Percentiles rank a stretch among this genome's conserved stretches.
Conservation (phyloP, 2,797 vertebrate genomes). For the Halcyon chelicuti region DNA sequence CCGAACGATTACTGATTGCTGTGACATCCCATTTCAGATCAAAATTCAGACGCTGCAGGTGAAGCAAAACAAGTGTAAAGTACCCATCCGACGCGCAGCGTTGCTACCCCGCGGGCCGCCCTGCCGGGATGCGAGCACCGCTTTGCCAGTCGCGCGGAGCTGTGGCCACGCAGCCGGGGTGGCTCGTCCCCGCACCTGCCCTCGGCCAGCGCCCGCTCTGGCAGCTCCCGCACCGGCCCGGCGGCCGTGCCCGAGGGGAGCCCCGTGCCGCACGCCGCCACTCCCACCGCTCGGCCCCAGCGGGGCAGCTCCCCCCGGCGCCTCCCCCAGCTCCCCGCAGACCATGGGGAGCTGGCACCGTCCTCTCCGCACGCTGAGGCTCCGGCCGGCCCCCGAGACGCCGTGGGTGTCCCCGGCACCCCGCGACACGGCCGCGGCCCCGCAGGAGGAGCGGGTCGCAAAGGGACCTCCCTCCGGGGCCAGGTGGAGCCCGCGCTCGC, state of each 20-base stretch:
- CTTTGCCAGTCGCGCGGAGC: not conserved
- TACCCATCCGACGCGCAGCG: not conserved
- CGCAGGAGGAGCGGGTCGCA: not conserved
- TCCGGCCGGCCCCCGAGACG: not conserved
- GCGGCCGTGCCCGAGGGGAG: not conserved
- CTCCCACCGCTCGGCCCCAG: not conserved
- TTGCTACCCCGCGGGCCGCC: not conserved
- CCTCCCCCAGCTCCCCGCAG: not conserved
- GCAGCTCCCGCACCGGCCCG: not conserved
- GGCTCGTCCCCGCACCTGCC: not conserved
- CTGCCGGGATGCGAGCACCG: accelerated
- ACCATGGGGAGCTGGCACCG: not conserved
- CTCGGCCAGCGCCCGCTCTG: not conserved
- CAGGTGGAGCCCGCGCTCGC: not conserved
- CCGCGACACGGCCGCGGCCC: not conserved
- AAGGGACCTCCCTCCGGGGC: too few species aligned
- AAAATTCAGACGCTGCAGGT: not conserved
- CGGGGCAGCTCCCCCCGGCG: not conserved
- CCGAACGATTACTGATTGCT: not conserved
- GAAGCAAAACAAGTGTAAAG: not conserved
- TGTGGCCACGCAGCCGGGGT: not conserved
- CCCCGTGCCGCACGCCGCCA: not conserved
- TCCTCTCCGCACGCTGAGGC: not conserved
- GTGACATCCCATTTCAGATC: not conserved
- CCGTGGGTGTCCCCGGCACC: not conserved